phyloP scores from a whole-genome alignment of 2,113 vertebrate genomes.

The Centropus unirufus region DNA sequence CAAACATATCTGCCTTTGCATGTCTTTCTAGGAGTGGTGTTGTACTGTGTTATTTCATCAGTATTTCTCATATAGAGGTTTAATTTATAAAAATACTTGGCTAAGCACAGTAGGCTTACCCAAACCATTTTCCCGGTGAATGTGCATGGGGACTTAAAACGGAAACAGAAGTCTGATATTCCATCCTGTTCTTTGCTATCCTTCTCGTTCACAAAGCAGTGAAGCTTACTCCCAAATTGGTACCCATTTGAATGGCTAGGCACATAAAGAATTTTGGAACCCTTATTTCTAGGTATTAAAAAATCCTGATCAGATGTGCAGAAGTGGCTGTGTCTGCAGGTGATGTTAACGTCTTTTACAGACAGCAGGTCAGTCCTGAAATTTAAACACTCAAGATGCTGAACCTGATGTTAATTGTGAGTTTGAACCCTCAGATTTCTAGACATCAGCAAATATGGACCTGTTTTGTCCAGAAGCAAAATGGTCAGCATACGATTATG shows the following conservation, averaged over 20 bases:
- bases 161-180: background rate
- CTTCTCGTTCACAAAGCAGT: background rate
- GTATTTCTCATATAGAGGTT: background rate
- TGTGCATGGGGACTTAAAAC: background rate
- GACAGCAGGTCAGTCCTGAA: background rate
- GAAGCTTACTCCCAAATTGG: background rate
- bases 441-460: slow-evolving; percentile 10
- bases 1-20: background rate
- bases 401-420: background rate
- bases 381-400: background rate
- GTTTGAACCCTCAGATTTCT: background rate
- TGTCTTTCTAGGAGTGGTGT: background rate
- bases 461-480: slow-evolving; percentile 13
- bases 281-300: background rate
- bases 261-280: background rate
- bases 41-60: background rate
- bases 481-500: background rate
- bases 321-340: background rate
- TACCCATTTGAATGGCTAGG: background rate
- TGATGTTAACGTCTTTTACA: background rate
- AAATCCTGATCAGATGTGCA: background rate
- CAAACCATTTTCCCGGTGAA: background rate
- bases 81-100: background rate
- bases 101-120: background rate
- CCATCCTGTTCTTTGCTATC: background rate